Base-by-base conservation (phyloP, 2,113 vertebrate species). In the Charadrius vociferus region DNA sequence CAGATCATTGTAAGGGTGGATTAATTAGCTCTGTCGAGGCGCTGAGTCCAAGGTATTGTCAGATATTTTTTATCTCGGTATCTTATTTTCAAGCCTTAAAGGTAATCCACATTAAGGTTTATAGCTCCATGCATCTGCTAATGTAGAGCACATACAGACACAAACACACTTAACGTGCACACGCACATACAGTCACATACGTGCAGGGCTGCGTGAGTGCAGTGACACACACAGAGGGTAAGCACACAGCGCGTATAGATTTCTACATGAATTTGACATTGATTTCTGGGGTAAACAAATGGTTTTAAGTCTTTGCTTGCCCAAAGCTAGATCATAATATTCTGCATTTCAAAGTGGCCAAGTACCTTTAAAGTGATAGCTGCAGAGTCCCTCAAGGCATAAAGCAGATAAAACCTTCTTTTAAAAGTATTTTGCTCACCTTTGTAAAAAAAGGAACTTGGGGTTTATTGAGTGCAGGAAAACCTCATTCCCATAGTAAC, bases 231-330 rank as follows among this genome's bases (percentile, higher is more conserved):
- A 9, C 49, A 43, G 49, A 87, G 88, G 3, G 2, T 3, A 81
- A 78, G 83, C 93, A 90, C 89, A 39, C n/a, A 19, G 73, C 52
- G 37, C 3, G 6, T 89, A 97, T 73, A 50, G 97, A 97, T 97
- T 98, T 96, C 95, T 95, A 95, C 95, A 93, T 53, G 93, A 97
- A 95, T 97, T 93, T 96, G 92, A 73, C 98, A 99, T 99, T 98
- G 99, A 99, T 99, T 99, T 99, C 98, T 98, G 98, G 98, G 97
- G 97, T 98, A 99, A 99, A 98, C 98, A 99, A 98, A 98, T 98
- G 98, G 98, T 99, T 99, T 99, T 98, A 98, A 99, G 98, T 96
- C 98, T 97, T 97, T 95, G 86, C 97, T 99, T 97, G 99, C 99
- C 99, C 98, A 98, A 97, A 99, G 99, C 99, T 96, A 98, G 94